Percentiles rank a stretch among this genome's conserved stretches.
Conservation (phyloP, 2,797 vertebrate species). For the Falco novaeseelandiae region DNA sequence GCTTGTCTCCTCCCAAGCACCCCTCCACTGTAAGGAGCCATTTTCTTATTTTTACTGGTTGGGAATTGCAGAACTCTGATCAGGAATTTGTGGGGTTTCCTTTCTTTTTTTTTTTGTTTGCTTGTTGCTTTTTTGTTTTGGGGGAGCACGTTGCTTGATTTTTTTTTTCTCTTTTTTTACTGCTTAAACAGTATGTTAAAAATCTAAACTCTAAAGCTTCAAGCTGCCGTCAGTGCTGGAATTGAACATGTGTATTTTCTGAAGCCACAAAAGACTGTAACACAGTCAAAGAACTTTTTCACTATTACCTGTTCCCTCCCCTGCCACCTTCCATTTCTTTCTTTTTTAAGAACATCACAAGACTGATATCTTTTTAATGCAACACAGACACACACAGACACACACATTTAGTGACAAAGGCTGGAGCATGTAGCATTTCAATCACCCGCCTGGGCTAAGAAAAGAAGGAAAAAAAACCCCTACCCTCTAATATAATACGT, state of each 20-base stretch:
- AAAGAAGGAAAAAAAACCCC: not conserved
- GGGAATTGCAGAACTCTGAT: not conserved
- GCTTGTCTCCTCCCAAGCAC: not conserved
- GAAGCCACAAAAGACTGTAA: slow-evolving; percentile 52
- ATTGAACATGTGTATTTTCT: slow-evolving; percentile 63
- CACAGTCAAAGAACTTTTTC: slow-evolving; percentile 45
- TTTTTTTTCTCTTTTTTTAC: not conserved
- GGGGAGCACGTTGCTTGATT: not conserved
- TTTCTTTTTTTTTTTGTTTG: not conserved
- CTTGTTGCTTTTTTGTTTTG: not conserved
- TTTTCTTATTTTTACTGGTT: not conserved
- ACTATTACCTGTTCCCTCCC: not conserved
- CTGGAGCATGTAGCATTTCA: slow-evolving; percentile 64
- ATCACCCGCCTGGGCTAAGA: slow-evolving; percentile 61
- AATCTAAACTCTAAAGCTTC: slow-evolving; percentile 59
- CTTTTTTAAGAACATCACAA: slow-evolving; percentile 53
- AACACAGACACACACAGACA: not conserved
- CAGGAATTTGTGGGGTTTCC: not conserved
- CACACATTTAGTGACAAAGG: slow-evolving; percentile 31
- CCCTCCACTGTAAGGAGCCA: not conserved
- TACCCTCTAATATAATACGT: slow-evolving; percentile 72
- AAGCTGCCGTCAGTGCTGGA: slow-evolving; percentile 57
- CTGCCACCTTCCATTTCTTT: slow-evolving; percentile 14
- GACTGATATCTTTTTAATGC: slow-evolving; percentile 57
- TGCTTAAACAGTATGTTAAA: slow-evolving; percentile 34